A percentile compares a stretch with the other conserved stretches of the same genome.
Conservation (phyloP, 2,797 vertebrate species). For the Euthynnus affinis region DNA sequence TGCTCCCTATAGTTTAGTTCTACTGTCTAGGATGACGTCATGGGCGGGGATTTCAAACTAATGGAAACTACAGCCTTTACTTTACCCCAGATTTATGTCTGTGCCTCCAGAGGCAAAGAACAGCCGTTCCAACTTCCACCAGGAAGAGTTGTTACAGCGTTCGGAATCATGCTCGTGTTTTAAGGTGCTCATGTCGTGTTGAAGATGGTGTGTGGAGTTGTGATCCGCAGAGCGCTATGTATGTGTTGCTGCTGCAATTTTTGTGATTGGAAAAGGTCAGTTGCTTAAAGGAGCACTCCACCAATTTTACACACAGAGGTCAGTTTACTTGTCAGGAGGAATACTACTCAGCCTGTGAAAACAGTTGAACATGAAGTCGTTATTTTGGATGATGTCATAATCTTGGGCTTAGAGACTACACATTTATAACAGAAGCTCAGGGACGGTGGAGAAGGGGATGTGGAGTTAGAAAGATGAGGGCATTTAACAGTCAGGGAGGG, state of each 20-base stretch:
- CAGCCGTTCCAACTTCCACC: background rate
- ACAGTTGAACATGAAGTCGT: background rate
- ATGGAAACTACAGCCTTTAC: slow-evolving; percentile 41
- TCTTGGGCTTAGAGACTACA: background rate
- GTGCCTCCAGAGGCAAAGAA: slow-evolving; percentile 1
- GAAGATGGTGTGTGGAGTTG: slow-evolving; percentile 7
- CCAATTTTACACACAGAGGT: background rate
- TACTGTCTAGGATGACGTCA: slow-evolving; percentile 27
- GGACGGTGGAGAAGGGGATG: too few relatives aligned
- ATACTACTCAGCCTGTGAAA: background rate
- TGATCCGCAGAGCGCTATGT: background rate
- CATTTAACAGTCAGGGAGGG: background rate
- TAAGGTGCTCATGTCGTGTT: slow-evolving; percentile 9
- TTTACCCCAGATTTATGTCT: slow-evolving; percentile 26
- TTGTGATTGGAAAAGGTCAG: background rate
- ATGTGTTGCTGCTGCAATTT: background rate
- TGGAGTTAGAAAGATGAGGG: background rate
- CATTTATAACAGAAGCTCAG: background rate
- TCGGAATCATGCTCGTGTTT: slow-evolving; percentile 12
- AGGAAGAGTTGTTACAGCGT: slow-evolving; percentile 15
- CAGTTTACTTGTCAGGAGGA: background rate
- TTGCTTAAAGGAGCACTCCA: background rate
- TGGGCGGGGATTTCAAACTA: slow-evolving; percentile 36
- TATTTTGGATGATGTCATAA: too few relatives aligned
- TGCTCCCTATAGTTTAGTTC: slow-evolving; percentile 14